Evolutionary conservation across 2,888 invertebrate species (phyloP).

Genomic region (Erynnis tages): DNA sequence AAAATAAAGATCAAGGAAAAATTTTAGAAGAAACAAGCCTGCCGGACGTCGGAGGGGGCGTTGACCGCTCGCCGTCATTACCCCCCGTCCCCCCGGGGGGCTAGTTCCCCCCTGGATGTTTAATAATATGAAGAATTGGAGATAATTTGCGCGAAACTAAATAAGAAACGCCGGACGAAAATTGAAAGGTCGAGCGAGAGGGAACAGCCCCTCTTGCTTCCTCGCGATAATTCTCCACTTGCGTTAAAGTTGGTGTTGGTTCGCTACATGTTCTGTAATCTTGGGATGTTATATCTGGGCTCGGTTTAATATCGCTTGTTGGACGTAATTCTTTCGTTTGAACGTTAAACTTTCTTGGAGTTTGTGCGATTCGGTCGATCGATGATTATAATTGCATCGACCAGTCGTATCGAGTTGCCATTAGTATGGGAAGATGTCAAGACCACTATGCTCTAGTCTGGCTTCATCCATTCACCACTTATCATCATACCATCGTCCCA

Average conservation of each 20-base stretch:
- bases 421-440: no score
- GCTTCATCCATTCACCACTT: no score
- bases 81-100: slow-evolving; percentile 55
- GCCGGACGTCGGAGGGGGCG: slow-evolving; percentile 63
- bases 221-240: slow-evolving; percentile 22
- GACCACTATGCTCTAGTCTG: no score
- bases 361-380: no score
- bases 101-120: slow-evolving; percentile 77
- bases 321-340: background rate
- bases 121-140: slow-evolving; percentile 83
- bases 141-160: slow-evolving; percentile 82
- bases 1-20: slow-evolving; percentile 82
- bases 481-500: no score
- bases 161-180: slow-evolving; percentile 80
- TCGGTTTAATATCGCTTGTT: slow-evolving; percentile 3
- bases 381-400: no score
- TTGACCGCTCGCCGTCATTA: slow-evolving; percentile 78
- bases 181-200: slow-evolving; percentile 70
- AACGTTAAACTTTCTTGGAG: no score
- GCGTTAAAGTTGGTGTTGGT: slow-evolving; percentile 13
- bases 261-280: background rate
- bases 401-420: no score
- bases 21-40: slow-evolving; percentile 80
- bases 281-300: background rate
- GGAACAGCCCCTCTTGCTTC: slow-evolving; percentile 31